Evolutionary conservation across 2,797 vertebrate species (phyloP).

Genomic region (Steatocranus sp.): DNA sequence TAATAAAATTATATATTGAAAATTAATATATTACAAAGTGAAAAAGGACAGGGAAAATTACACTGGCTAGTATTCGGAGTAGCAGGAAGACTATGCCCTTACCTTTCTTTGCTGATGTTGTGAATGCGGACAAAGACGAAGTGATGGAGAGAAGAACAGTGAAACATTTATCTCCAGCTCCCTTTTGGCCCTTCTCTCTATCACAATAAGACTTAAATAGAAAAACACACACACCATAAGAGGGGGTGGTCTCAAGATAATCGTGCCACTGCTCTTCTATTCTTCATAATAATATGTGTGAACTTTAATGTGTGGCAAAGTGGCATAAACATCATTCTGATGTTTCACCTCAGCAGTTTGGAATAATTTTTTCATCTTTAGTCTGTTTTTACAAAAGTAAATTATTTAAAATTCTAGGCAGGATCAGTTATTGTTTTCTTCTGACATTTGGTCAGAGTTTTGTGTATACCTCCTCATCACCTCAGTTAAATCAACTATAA

Average conservation of each 20-base stretch:
- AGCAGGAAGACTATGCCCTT: conserved; percentile 20
- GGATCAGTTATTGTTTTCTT: background rate
- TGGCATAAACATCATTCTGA: background rate
- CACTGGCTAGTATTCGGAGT: background rate
- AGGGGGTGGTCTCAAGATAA: conserved; percentile 24
- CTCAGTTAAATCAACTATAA: background rate
- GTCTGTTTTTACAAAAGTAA: fast-evolving
- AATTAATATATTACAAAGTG: background rate
- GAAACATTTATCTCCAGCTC: conserved; percentile 57
- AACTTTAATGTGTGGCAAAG: background rate
- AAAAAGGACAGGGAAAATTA: background rate
- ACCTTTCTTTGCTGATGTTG: conserved; percentile 55
- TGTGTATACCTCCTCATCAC: background rate
- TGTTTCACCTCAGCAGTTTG: background rate
- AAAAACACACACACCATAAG: conserved; percentile 10
- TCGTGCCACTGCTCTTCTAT: background rate
- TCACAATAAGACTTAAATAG: conserved; percentile 67
- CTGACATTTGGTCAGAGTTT: background rate
- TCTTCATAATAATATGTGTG: background rate
- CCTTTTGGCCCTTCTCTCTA: conserved; percentile 56
- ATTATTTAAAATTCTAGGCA: background rate
- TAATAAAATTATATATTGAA: background rate
- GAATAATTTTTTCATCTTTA: background rate
- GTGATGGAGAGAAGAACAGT: conserved; percentile 38
- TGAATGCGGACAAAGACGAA: conserved; percentile 16